phyloP scores from a whole-genome alignment of 2,113 vertebrate species.

The Eleginops maclovinus region DNA sequence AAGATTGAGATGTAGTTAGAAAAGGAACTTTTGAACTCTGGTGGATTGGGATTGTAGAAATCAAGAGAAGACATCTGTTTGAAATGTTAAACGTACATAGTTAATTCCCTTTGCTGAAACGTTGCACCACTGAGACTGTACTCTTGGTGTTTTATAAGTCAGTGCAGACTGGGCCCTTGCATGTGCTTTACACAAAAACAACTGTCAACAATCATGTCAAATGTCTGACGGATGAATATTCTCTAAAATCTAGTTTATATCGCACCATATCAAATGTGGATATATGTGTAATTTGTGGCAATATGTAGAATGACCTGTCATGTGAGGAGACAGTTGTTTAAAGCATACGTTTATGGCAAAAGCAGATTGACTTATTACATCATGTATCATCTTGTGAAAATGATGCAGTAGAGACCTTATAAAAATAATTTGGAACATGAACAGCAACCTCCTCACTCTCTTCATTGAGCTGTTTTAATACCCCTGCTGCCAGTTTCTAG shows the following conservation, averaged over 20 bases:
- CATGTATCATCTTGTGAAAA: neutral
- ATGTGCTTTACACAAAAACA: neutral
- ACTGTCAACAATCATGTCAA: neutral
- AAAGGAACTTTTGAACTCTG: neutral
- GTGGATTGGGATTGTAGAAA: neutral
- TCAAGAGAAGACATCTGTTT: neutral
- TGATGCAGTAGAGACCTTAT: neutral
- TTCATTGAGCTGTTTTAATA: slow-evolving; percentile 28
- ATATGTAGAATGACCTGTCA: neutral
- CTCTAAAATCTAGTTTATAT: neutral
- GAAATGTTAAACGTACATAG: neutral
- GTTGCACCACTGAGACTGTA: neutral
- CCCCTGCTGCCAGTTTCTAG: slow-evolving; percentile 6
- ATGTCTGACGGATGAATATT: neutral
- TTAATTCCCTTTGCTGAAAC: neutral
- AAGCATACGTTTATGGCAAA: neutral
- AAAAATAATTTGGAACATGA: slow-evolving; percentile 1
- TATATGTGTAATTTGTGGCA: neutral
- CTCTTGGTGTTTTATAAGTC: neutral
- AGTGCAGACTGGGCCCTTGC: neutral
- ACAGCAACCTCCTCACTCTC: neutral
- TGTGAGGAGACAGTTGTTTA: neutral
- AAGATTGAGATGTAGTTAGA: neutral
- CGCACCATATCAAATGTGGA: neutral
- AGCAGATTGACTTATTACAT: neutral